Base-by-base conservation (phyloP, 2,888 invertebrate genomes). In the Acanthosepion esculentum region DNA sequence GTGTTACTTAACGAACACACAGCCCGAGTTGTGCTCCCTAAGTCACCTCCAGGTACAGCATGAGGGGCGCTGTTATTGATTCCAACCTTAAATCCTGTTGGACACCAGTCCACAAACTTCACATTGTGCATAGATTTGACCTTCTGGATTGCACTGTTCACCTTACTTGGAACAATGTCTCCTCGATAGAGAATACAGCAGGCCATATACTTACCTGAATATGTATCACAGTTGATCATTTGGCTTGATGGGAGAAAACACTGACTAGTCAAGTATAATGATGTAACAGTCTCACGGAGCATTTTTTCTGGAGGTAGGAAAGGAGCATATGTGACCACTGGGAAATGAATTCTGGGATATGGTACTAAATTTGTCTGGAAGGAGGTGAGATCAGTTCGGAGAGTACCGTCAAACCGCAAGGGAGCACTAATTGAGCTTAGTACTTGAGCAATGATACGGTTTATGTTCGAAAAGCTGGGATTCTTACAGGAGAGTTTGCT, bases 241-340 rank as follows among this genome's bases (percentile, higher is more conserved):
- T 97, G 97, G 95, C 97, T 97, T 95, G 96, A 96, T 55, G 97
- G 96, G 95, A 97, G 97, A 95, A 97, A 97, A 95, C 97, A 97
- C 26, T 97, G 96, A 93, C 96, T 97, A 94, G 97, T 97, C 94
- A 97, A 96, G 94, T 97, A 96, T 53, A 96, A 95, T 59, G 96
- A 96, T 1, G 96, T 96, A 33, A 97, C 95, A 94, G 99, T 99
- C 97, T 99, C 99, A 97, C 99, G 99, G 98, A 99, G 99, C 18
- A 99, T 99, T 98, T 99, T 99, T 98, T 99, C 99, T 95, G 99
- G 99, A 5, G 99, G 99, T 98, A 99, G 98, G 97, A 99, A 98
- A 48, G 99, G 99, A 50, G 99, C 99, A 97, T 99, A 99, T 20
- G 99, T 98, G 98, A 95, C 97, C 94, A 99, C 97, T 0, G 99